Base-by-base conservation (phyloP, 2,797 vertebrate genomes). In the Enteromius viviparus region DNA sequence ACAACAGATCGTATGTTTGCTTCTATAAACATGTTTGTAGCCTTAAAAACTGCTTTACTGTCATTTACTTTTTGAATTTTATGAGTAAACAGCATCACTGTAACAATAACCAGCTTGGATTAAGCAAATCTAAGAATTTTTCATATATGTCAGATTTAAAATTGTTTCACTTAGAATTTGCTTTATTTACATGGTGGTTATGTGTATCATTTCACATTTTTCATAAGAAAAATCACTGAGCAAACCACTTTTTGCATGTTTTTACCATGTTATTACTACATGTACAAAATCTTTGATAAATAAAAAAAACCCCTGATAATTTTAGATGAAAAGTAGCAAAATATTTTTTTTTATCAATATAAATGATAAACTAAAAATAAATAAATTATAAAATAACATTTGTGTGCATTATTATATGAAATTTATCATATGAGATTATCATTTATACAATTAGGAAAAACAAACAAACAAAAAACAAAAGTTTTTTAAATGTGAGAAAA, bases 1-100 rank as follows among this genome's bases (percentile, higher is more conserved):
- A 64, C 71, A 80, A 65, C 47, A 23, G 34, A 84, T 74, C 2
- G 3, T 47, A 26, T 55, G 6, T 42, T 60, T 76, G 40, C 37
- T 45, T 40, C 21, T 71, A 7, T 15, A 21, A 66, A 66, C 23
- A 70, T 45, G n/a, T 12, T 68, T 68, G 65, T 6, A 40, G 9
- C 21, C 34, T 19, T 65, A 32, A 17, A 32, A 64, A 64, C 60
- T 10, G 10, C 12, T 42, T 21, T 26, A 26, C 26, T 26, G 34
- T 29, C 2, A 47, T 47, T 19, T 1, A 10, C 23, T 19, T 45
- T 71, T 40, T 12, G 2, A 1, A 12, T 26, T 42, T 6, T 3
- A 3, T 14, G 23, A 45, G 12, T 26, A 74, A 74, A 32, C 32
- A 3, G 40, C 8, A 49, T 29, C 26, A 49, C 70, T 60, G 58